These are phyloP conservation scores for Meloidogyne hapla DNA, from an alignment of 1,140 invertebrate genomes.

Conservation along the genomic window DNA sequence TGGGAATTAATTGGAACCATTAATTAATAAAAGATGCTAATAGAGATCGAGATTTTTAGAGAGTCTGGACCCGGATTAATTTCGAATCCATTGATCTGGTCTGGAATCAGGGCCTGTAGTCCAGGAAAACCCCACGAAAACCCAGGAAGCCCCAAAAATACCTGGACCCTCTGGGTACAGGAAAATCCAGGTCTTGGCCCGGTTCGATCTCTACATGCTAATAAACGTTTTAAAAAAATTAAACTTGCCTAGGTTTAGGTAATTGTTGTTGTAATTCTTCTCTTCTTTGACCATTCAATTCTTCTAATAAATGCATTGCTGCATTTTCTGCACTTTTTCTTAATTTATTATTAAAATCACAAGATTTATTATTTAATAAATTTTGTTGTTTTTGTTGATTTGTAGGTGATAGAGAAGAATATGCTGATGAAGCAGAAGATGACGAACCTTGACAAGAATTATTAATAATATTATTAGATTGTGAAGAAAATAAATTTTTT, in stretches of 20 bases:
- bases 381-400: neutral
- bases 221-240: neutral
- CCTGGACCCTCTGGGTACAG: too few relatives aligned
- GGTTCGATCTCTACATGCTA: too few relatives aligned
- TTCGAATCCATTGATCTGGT: too few relatives aligned
- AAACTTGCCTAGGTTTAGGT: neutral
- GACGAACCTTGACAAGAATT: neutral
- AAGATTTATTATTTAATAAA: too few relatives aligned
- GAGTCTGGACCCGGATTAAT: too few relatives aligned
- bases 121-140: too few relatives aligned
- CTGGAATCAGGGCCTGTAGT: too few relatives aligned
- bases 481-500: conserved; percentile 6
- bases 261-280: neutral
- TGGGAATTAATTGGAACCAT: too few relatives aligned
- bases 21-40: too few relatives aligned
- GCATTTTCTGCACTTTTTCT: conserved; percentile 3
- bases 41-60: too few relatives aligned
- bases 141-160: too few relatives aligned
- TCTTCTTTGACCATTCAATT: neutral
- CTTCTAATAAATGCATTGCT: neutral
- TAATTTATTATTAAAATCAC: neutral
- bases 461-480: neutral
- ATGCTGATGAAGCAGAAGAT: neutral
- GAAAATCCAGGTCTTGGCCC: too few relatives aligned
- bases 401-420: conserved; percentile 2